Base-by-base conservation (phyloP, 2,888 invertebrate species). In the Tetanocera ferruginea region DNA sequence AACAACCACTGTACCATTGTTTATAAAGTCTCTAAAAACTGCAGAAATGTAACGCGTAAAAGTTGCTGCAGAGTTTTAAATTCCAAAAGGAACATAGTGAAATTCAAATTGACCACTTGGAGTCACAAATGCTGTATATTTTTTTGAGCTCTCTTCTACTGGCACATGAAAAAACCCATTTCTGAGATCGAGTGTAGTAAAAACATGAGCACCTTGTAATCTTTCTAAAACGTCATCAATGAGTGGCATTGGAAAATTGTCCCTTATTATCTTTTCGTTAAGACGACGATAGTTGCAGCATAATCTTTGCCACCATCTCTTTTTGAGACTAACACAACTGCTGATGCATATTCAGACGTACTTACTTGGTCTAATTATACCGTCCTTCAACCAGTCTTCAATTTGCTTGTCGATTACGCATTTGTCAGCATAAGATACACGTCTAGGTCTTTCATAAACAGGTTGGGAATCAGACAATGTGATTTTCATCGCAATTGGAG, bases 101-200 rank as follows among this genome's bases (percentile, higher is more conserved):
- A 81, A 83, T 34, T 82, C 83, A 51, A 75, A 84, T 43, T 84
- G 83, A 8, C 81, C 82, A 67, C 80, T 69, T 34, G 81, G 81
- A 9, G 83, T 83, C 0, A 84, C 82, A 67, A 84, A 84, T 6
- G 82, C 76, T n/a, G 82, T 84, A 62, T 80, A 84, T 69, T 82
- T 82, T 25, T 77, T 77, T 0, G 83, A 85, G 8, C 80, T 75
- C 19, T 71, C 52, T 5, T 81, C 81, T 5, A 84, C 76, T 0
- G 77, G 80, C 5, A 84, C 80, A 57, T 84, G 85, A 52, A 83
- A 78, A 62, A 83, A 84, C 0, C 82, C 83, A 73, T 83, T 82
- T n/a, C 55, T 71, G 23, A 83, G 69, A 78, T 84, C 84, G 0
- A 85, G n/a, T n/a, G n/a, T n/a, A 67, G 82, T 81, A 51, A 82